These are phyloP conservation scores for Leiothrix lutea DNA, from an alignment of 2,113 vertebrate genomes.

Conservation along the genomic window DNA sequence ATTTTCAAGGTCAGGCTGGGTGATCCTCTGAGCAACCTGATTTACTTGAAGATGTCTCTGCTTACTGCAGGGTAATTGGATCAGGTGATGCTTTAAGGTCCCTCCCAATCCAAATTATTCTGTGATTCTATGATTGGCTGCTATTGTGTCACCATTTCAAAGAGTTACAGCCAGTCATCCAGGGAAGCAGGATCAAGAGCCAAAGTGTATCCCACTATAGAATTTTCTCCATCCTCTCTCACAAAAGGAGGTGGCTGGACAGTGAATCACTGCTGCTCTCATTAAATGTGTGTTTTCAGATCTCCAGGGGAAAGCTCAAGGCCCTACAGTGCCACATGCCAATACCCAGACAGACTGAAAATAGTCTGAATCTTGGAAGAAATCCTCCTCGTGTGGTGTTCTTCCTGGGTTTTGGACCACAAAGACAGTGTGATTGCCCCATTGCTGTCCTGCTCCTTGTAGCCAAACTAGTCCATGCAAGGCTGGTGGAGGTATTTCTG, in stretches of 20 bases:
- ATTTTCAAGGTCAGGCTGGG: neutral
- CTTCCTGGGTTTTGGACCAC: neutral
- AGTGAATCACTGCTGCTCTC: neutral
- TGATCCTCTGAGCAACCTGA: neutral
- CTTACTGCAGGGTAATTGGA: neutral
- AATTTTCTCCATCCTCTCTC: neutral
- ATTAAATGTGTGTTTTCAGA: neutral
- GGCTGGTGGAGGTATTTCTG: neutral
- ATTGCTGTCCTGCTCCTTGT: neutral
- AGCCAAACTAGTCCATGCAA: neutral
- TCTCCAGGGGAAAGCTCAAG: neutral
- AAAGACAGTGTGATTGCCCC: neutral
- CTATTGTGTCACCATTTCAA: neutral
- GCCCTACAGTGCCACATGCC: neutral
- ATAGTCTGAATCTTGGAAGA: neutral
- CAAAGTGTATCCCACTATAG: neutral
- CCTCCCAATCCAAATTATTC: neutral
- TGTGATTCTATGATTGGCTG: neutral
- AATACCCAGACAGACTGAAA: neutral
- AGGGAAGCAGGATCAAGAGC: neutral
- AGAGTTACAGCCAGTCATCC: neutral
- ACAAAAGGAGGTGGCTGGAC: neutral
- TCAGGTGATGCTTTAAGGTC: neutral
- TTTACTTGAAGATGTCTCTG: neutral
- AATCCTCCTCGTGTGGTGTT: accelerated